Evolutionary conservation across 2,888 invertebrate genomes (phyloP), one percentile per base, ranked within the genome.

Genomic region (Drosophila emarginata): DNA sequence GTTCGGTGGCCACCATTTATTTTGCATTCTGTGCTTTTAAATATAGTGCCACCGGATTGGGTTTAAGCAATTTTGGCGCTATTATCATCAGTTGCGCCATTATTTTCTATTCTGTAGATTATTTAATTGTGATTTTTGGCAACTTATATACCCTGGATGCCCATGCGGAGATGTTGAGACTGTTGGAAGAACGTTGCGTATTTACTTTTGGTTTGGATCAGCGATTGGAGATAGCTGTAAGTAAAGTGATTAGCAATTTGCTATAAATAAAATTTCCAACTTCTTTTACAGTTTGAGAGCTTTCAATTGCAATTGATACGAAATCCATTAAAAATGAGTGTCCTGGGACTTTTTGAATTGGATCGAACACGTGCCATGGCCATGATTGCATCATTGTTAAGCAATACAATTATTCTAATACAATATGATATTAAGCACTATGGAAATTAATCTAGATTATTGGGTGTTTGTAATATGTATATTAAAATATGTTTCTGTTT

Each of bases 391-490:
- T 54, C 78, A 0, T 7, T 88, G 1, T 9, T 82, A 36, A 50
- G 52, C 1, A 37, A 74, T 39, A 40, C 74, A 2, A 11, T 88
- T n/a, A 21, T 76, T 0, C 59, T 82, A 0, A 88, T 82, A 52
- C 88, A 82, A 58, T 71, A 71, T 14, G 82, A 82, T 40, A 57
- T 80, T 3, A 57, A 83, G 58, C 37, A 83, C 14, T 74, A 61
- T 15, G 32, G 37, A 36, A 15, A 54, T 53, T 28, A 1, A 53
- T 11, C 5, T 11, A 51, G n/a, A n/a, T n/a, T n/a, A n/a, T n/a
- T n/a, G n/a, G n/a, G n/a, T n/a, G 11, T 11, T 15, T 45, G 2
- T 18, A 18, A 7, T 45, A 9, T 18, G 9, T 15, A 1, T 18
- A 18, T 4, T 45, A 9, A 18, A 5, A 11, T 12, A 15, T 23